Conservation (phyloP, 2,797 vertebrate genomes). For the Epinephelus malabaricus region DNA sequence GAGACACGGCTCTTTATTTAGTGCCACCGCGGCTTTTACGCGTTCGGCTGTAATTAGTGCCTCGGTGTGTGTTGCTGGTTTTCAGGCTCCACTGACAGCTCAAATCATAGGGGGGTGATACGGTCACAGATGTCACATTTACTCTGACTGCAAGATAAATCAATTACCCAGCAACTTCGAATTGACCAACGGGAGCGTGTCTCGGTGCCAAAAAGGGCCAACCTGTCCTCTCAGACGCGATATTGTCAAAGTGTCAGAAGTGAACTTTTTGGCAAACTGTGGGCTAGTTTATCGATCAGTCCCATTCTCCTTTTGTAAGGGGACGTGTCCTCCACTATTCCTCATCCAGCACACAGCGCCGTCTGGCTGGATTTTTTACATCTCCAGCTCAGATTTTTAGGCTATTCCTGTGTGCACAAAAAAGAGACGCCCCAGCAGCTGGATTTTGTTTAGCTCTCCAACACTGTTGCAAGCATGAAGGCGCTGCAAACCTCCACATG, state of each 20-base stretch:
- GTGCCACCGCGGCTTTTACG: constrained; percentile 37
- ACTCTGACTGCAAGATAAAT: constrained; percentile 71
- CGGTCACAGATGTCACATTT: constrained; percentile 80
- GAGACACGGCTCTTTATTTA: constrained; percentile 33
- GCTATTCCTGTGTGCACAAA: constrained; percentile 53
- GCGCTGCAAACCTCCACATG: constrained; percentile 30
- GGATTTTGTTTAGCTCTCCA: constrained; percentile 68
- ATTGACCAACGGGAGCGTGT: constrained; percentile 41
- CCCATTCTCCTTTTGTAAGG: constrained; percentile 16
- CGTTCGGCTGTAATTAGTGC: constrained; percentile 50
- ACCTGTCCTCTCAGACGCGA: constrained; percentile 41
- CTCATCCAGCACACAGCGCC: constrained; percentile 31
- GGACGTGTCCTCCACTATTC: constrained; percentile 54
- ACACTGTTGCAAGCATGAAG: constrained; percentile 47
- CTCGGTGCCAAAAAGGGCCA: constrained; percentile 32
- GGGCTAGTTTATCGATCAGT: constrained; percentile 73
- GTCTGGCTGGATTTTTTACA: constrained; percentile 35
- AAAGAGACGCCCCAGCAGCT: constrained; percentile 69
- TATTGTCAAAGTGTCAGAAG: constrained; percentile 73
- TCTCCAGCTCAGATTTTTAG: constrained; percentile 51
- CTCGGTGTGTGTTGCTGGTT: constrained; percentile 62
- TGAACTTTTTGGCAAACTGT: constrained; percentile 82
- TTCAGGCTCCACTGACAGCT: constrained; percentile 77
- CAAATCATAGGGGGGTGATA: constrained; percentile 72
- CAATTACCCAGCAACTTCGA: constrained; percentile 69